These are phyloP conservation scores for Coelinius sp. DNA, from an alignment of 2,888 invertebrate genomes.

Conservation along the genomic window DNA sequence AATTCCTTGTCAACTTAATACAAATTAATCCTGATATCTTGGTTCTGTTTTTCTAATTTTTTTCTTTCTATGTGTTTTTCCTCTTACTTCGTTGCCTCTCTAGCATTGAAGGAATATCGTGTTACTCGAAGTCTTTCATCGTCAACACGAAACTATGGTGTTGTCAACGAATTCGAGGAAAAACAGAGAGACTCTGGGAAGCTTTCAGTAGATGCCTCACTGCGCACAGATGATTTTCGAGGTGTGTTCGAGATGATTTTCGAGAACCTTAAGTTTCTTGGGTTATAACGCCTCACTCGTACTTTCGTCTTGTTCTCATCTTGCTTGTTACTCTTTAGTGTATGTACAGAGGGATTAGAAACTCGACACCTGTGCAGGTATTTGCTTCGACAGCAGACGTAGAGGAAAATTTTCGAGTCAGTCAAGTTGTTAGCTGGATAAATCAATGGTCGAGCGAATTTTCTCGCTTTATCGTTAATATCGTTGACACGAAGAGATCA, in stretches of 20 bases:
- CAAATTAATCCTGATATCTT: neutral
- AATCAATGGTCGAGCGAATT: neutral
- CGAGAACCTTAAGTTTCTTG: slow-evolving; percentile 6
- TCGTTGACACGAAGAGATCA: neutral
- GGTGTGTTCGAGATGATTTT: too few species aligned
- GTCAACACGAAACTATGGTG: slow-evolving; percentile 3
- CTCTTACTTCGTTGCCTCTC: neutral
- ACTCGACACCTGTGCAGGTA: slow-evolving; percentile 23
- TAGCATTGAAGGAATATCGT: slow-evolving; percentile 13
- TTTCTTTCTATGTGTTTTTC: neutral
- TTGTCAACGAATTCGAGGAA: slow-evolving; percentile 12
- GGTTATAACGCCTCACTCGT: slow-evolving; percentile 6
- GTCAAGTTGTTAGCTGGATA: neutral
- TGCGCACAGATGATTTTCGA: slow-evolving; percentile 35
- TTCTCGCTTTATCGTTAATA: neutral
- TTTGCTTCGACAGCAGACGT: slow-evolving; percentile 6
- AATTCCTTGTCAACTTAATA: neutral
- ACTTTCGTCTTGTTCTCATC: slow-evolving; percentile 20
- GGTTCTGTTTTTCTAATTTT: neutral
- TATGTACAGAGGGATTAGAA: slow-evolving; percentile 34
- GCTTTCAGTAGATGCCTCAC: slow-evolving; percentile 31
- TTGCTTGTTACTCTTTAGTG: slow-evolving; percentile 15
- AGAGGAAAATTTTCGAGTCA: neutral
- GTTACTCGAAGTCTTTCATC: slow-evolving; percentile 12
- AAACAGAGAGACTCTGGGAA: slow-evolving; percentile 24